These are phyloP conservation scores for Plusia festucae DNA, from an alignment of 2,888 invertebrate species.

Conservation along the genomic window DNA sequence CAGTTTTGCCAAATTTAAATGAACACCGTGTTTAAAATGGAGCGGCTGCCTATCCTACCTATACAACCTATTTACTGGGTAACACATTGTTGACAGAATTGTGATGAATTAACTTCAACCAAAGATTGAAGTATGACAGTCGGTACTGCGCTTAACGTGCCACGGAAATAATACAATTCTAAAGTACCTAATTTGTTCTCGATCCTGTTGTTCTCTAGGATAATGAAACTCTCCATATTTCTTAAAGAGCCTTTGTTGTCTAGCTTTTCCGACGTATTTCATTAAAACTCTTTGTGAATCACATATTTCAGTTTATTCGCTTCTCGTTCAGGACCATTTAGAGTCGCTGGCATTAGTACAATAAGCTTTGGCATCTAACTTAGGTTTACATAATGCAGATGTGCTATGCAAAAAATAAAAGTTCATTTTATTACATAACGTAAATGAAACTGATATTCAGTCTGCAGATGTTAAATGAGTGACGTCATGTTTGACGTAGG, in stretches of 20 bases:
- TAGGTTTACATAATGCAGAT: slow-evolving; percentile 5
- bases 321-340: slow-evolving; percentile 9
- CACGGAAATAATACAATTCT: too few relatives aligned
- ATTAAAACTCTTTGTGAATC: background rate
- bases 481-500: too few relatives aligned
- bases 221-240: background rate
- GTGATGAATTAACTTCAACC: too few relatives aligned
- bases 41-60: too few relatives aligned
- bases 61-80: too few relatives aligned
- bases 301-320: background rate
- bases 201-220: too few relatives aligned
- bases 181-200: background rate
- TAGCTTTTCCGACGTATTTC: slow-evolving; percentile 12
- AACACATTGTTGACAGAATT: too few relatives aligned
- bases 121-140: too few relatives aligned
- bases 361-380: slow-evolving; percentile 12
- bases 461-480: background rate
- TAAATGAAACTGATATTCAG: background rate
- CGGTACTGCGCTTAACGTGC: too few relatives aligned
- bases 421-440: slow-evolving; percentile 15
- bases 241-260: background rate
- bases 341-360: slow-evolving; percentile 17
- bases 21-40: too few relatives aligned
- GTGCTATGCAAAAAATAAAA: slow-evolving; percentile 23
- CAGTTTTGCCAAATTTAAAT: too few relatives aligned